Conservation (phyloP, 2,888 invertebrate genomes). For the Desoria tigrina region DNA sequence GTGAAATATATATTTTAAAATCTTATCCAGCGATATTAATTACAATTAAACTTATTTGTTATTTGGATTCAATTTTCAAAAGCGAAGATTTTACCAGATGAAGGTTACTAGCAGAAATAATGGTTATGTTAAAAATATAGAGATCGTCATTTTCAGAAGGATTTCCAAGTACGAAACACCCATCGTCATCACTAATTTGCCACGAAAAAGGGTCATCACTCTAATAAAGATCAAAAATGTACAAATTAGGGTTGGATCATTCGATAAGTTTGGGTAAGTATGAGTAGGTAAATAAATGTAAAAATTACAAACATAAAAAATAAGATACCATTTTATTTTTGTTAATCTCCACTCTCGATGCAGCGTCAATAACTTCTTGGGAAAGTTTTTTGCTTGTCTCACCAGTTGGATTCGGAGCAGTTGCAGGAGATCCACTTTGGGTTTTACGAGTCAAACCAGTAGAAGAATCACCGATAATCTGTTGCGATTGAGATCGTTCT, state of each 20-base stretch:
- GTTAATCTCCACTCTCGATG: no score
- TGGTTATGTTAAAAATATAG: conserved; percentile 40
- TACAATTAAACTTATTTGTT: no score
- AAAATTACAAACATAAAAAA: no score
- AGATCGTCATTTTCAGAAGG: conserved; percentile 37
- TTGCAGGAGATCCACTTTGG: no score
- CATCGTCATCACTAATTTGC: conserved; percentile 34
- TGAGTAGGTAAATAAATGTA: no score
- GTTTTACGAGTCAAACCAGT: not conserved
- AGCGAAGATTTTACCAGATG: conserved; percentile 35
- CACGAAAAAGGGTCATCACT: conserved; percentile 21
- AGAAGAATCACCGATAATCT: not conserved
- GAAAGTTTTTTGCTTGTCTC: no score
- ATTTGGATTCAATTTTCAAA: no score
- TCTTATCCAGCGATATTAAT: not conserved
- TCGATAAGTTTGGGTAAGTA: no score
- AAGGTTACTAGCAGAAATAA: conserved; percentile 40
- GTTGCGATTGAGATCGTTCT: conserved; percentile 20
- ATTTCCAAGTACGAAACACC: conserved; percentile 44
- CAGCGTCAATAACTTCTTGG: conserved; percentile 12
- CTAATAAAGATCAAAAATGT: not conserved
- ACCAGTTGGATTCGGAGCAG: no score
- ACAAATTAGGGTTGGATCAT: no score
- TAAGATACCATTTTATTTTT: no score
- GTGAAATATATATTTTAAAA: not conserved